A percentile compares a stretch with the other conserved stretches of the same genome.
These are phyloP conservation scores for Cuculus canorus DNA, from an alignment of 2,797 vertebrate species.

Conservation along the genomic window DNA sequence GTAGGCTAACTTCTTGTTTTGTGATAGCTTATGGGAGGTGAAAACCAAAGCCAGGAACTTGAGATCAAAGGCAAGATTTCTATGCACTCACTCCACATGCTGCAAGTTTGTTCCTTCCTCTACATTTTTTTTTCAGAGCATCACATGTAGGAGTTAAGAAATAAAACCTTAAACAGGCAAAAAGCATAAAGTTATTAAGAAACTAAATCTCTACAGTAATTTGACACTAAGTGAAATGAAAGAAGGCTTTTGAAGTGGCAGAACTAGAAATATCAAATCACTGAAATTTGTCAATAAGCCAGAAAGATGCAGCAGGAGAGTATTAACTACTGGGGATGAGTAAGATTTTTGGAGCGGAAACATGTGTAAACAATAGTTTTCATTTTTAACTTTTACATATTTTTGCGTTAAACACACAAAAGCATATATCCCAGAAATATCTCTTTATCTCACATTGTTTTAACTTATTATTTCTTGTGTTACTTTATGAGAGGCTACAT, in stretches of 20 bases:
- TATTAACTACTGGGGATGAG: not conserved
- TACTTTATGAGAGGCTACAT: not conserved
- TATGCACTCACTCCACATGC: not conserved
- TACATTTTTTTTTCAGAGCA: not conserved
- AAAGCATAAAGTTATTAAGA: not conserved
- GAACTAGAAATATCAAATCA: not conserved
- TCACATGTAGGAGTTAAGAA: not conserved
- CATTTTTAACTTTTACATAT: not conserved
- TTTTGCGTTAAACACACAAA: not conserved
- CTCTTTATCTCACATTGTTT: not conserved
- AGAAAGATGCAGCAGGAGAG: not conserved
- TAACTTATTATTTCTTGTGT: not conserved
- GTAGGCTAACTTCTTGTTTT: not conserved
- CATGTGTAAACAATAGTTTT: not conserved
- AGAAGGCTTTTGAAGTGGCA: not conserved
- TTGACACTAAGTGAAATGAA: not conserved
- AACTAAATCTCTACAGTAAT: not conserved
- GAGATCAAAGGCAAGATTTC: not conserved
- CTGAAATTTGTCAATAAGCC: not conserved
- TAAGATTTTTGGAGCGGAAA: not conserved
- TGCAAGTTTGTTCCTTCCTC: not conserved
- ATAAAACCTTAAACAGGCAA: not conserved
- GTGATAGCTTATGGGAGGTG: not conserved
- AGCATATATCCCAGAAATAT: not conserved
- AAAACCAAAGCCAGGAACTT: not conserved